Evolutionary conservation across 2,797 vertebrate genomes (phyloP), one percentile per base, ranked within the genome.

Genomic region (Betta splendens): DNA sequence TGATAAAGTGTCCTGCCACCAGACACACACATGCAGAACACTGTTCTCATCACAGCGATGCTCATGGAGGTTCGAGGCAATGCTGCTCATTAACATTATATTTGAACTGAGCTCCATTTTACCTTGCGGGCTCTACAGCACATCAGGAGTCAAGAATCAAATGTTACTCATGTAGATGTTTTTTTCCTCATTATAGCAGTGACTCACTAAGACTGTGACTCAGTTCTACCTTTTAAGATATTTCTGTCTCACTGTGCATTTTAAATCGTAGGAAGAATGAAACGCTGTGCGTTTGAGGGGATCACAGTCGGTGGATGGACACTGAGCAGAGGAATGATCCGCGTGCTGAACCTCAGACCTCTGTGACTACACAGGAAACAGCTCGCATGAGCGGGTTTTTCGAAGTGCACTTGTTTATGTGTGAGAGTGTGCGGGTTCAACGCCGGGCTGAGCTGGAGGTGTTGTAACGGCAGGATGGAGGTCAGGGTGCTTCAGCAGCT

Each of bases 381-480:
- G 13, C 13, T 46, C 46, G 13, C 15, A 29, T 38, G 25, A 9
- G 51, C 4, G 26, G 23, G 17, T 16, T 7, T 8, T 15, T 16
- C 29, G 12, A 20, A 32, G 36, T 20, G 16, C 21, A 40, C 13
- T 7, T 15, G 2, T 60, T n/a, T 5, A 13, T 52, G 32, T 54
- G 21, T 28, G 23, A 25, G 22, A 16, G 28, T 17, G 43, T 16
- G 7, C 35, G 39, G 20, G 38, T 56, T 52, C 57, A 60, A 21
- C 25, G 22, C 18, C 56, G 21, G 37, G 59, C 35, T 35, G 15
- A 23, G 39, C 22, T 56, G 7, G 20, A 29, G 58, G 51, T 67
- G 64, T 70, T 47, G 52, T 9, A 40, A 44, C 62, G 67, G 33
- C 52, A 69, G 53, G 26, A 75, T 51, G 39, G 43, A 67, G 59